A percentile compares a stretch with the other conserved stretches of the same genome.
These are phyloP conservation scores for Calcarius ornatus DNA, from an alignment of 2,113 vertebrate species.

Conservation along the genomic window DNA sequence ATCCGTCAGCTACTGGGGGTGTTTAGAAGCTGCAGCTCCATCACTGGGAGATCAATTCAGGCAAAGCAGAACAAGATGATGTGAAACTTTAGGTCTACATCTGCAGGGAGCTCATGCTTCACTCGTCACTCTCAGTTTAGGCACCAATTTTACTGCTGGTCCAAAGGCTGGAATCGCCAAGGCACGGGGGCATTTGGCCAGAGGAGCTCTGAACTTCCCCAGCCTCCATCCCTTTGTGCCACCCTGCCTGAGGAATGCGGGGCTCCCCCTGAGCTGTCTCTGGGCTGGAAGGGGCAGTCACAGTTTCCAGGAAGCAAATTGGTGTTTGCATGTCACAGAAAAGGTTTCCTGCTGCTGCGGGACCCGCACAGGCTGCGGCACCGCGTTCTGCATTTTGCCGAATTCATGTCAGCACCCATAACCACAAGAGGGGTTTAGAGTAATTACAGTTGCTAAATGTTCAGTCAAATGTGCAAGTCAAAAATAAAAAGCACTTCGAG, in stretches of 20 bases:
- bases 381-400: neutral
- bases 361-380: neutral
- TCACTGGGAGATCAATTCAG: neutral
- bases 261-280: rapidly evolving
- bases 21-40: neutral
- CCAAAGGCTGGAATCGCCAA: neutral
- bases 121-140: rapidly evolving
- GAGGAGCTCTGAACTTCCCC: rapidly evolving
- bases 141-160: rapidly evolving
- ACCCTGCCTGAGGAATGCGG: neutral
- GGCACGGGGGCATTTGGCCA: rapidly evolving
- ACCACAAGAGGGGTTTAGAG: neutral
- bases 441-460: neutral
- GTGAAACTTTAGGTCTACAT: neutral
- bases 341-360: neutral
- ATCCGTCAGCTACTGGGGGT: neutral
- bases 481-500: neutral
- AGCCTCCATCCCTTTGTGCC: neutral
- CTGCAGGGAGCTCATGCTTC: neutral
- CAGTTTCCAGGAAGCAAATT: neutral
- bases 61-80: neutral
- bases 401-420: neutral
- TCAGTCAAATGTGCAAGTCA: neutral
- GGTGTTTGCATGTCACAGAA: neutral
- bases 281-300: rapidly evolving